Percentiles rank a stretch among this genome's conserved stretches.
These are phyloP conservation scores for Novumbra hubbsi DNA, from an alignment of 2,797 vertebrate genomes.

Conservation along the genomic window DNA sequence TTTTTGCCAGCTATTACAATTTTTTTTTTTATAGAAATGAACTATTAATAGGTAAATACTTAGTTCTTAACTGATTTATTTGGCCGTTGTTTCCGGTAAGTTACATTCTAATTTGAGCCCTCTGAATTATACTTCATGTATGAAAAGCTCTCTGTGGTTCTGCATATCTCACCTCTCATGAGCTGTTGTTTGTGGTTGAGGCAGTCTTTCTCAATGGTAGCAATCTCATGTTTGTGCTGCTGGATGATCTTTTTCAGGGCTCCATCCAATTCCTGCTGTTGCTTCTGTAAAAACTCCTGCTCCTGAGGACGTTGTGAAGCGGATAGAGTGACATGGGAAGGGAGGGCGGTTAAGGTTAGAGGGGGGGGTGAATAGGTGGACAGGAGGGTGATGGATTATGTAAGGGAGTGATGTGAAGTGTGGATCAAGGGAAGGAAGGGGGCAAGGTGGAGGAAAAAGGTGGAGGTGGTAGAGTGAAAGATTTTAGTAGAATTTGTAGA, in stretches of 20 bases:
- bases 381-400: conserved; percentile 6
- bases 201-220: conserved; percentile 94
- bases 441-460: not conserved
- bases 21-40: too few species aligned
- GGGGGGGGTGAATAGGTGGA: not conserved
- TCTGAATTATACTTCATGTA: too few species aligned
- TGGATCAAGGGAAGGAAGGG: not conserved
- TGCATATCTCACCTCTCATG: conserved; percentile 85
- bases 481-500: not conserved
- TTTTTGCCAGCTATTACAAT: too few species aligned
- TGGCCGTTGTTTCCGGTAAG: too few species aligned
- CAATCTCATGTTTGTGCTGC: conserved; percentile 94
- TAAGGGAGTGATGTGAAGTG: conserved; percentile 7
- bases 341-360: conserved; percentile 5
- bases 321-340: not conserved
- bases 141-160: not conserved
- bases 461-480: not conserved
- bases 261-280: conserved; percentile 94
- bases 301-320: conserved; percentile 75
- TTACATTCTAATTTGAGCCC: too few species aligned
- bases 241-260: conserved; percentile 98
- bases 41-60: too few species aligned
- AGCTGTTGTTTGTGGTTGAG: conserved; percentile 98
- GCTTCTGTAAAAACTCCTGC: conserved; percentile 97
- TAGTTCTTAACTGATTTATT: too few species aligned